Evolutionary conservation across 2,797 vertebrate genomes (phyloP).

Genomic region (Rhinophrynus dorsalis): DNA sequence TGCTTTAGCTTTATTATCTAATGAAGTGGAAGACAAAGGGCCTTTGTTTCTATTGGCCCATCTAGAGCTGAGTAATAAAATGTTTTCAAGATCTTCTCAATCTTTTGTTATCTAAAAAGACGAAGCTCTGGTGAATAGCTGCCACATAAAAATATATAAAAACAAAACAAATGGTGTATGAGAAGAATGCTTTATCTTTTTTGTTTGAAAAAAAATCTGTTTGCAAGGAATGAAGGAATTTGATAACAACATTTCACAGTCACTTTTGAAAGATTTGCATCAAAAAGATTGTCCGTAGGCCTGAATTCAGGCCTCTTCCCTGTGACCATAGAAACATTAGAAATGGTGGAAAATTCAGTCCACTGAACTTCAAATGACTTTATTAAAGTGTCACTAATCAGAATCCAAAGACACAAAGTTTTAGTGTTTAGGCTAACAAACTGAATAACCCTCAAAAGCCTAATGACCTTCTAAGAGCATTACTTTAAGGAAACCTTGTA

Average conservation of each 20-base stretch:
- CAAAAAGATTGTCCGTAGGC: constrained; percentile 83
- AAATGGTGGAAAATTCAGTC: constrained; percentile 98
- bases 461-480: constrained; percentile 85
- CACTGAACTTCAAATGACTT: constrained; percentile 96
- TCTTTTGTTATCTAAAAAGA: constrained; percentile 84
- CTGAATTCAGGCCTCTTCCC: constrained; percentile 85
- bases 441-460: constrained; percentile 78
- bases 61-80: constrained; percentile 71
- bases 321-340: constrained; percentile 94
- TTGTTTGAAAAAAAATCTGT: constrained; percentile 65
- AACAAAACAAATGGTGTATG: constrained; percentile 58
- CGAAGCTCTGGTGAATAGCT: constrained; percentile 80
- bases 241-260: constrained; percentile 85
- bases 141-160: constrained; percentile 81
- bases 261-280: constrained; percentile 91
- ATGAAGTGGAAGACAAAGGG: constrained; percentile 84
- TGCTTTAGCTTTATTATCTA: constrained; percentile 83
- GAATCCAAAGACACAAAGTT: constrained; percentile 87
- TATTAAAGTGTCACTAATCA: constrained; percentile 99
- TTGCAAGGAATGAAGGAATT: constrained; percentile 70
- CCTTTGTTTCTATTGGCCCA: constrained; percentile 78
- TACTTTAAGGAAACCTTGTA: constrained; percentile 72
- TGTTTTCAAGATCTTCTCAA: constrained; percentile 80
- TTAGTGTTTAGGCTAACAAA: constrained; percentile 85
- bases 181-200: constrained; percentile 68